Percentiles rank a stretch among this genome's conserved stretches.
These are phyloP conservation scores for Drosophila fulvimacula DNA, from an alignment of 2,888 invertebrate species.

Conservation along the genomic window DNA sequence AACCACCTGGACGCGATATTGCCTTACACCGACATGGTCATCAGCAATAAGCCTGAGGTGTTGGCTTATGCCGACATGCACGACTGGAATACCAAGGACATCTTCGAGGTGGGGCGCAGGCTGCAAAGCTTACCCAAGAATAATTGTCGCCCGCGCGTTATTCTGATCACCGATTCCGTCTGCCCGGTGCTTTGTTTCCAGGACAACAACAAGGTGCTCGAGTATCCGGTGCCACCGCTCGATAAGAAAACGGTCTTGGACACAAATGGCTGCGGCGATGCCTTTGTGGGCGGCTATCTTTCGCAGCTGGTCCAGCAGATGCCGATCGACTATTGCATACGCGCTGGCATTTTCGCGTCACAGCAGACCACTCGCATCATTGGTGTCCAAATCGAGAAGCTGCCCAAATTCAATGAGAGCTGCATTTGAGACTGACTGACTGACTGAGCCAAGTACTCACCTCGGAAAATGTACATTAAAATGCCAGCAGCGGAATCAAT, in stretches of 20 bases:
- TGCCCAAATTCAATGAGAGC: constrained; percentile 55
- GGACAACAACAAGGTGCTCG: constrained; percentile 51
- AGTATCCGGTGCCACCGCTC: constrained; percentile 62
- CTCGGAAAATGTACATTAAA: not conserved
- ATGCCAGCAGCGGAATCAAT: not conserved
- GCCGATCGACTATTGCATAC: constrained; percentile 71
- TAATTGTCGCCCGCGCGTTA: constrained; percentile 41
- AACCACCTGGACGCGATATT: constrained; percentile 34
- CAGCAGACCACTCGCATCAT: constrained; percentile 48
- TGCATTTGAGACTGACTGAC: constrained; percentile 42
- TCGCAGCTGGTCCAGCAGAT: constrained; percentile 65
- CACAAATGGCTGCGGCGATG: constrained; percentile 67
- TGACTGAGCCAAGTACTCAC: not conserved
- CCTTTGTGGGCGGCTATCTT: constrained; percentile 70
- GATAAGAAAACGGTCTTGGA: constrained; percentile 48
- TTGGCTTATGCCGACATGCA: constrained; percentile 45
- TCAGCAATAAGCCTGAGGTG: constrained; percentile 66
- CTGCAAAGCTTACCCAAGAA: constrained; percentile 55
- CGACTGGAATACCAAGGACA: constrained; percentile 53
- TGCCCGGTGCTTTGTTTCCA: constrained; percentile 61
- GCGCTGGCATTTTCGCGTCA: constrained; percentile 66
- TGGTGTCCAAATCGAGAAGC: constrained; percentile 53
- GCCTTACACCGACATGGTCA: constrained; percentile 53
- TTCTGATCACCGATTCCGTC: constrained; percentile 56
- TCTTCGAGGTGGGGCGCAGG: constrained; percentile 56